Conservation (phyloP, 2,797 vertebrate genomes). For the Mus spretus region DNA sequence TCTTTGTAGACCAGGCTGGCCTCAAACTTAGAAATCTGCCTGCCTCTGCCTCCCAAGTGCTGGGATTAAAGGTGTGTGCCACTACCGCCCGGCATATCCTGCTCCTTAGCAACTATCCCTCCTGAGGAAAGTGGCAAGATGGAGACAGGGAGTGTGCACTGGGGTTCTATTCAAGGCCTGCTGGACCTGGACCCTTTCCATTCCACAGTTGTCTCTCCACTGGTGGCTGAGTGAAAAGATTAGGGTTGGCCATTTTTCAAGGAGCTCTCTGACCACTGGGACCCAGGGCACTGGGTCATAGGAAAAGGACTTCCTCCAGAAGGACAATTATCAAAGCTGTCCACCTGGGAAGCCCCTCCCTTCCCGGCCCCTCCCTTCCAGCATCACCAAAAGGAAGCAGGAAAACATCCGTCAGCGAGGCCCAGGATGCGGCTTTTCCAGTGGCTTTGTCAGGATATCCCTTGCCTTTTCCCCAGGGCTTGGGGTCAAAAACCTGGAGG, state of each 20-base stretch:
- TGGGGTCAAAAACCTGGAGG: constrained; percentile 23
- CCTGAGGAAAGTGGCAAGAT: neutral
- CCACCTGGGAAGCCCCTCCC: constrained; percentile 81
- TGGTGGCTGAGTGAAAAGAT: neutral
- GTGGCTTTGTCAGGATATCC: constrained; percentile 73
- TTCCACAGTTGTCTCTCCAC: neutral
- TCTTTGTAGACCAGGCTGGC: too few species aligned
- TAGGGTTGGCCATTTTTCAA: neutral
- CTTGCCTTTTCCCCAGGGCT: constrained; percentile 63
- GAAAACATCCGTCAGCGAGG: constrained; percentile 78
- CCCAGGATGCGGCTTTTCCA: constrained; percentile 69
- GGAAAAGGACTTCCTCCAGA: constrained; percentile 76
- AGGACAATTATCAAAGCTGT: constrained; percentile 71
- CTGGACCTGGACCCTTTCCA: neutral
- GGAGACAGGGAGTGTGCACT: neutral
- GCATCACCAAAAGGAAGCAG: constrained; percentile 75
- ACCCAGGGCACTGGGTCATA: constrained; percentile 34
- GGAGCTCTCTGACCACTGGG: constrained; percentile 10
- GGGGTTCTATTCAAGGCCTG: neutral
- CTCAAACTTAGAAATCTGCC: too few species aligned
- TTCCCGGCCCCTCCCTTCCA: constrained; percentile 73
- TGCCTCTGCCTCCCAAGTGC: too few species aligned
- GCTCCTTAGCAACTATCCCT: neutral
- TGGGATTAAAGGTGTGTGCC: too few species aligned
- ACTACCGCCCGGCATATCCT: too few species aligned